These are phyloP conservation scores for Rhinella marina DNA, from an alignment of 2,797 vertebrate species.

Conservation along the genomic window DNA sequence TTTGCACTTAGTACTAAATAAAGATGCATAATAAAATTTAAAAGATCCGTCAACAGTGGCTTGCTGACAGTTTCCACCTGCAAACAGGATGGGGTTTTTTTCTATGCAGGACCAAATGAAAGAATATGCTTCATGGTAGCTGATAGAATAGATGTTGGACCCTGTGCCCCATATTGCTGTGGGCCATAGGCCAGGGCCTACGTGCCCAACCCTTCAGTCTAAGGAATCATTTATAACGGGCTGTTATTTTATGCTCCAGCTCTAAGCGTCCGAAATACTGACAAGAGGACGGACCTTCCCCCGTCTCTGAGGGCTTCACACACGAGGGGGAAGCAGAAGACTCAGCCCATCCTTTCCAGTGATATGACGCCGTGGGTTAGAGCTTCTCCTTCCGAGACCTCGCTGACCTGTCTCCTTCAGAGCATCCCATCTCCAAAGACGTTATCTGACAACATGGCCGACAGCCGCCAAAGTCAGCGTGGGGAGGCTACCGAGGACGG, in stretches of 20 bases:
- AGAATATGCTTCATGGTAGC: too few species aligned
- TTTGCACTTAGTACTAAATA: too few species aligned
- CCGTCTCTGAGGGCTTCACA: conserved; percentile 23
- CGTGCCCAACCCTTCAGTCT: background rate
- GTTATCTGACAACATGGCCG: background rate
- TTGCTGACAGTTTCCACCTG: too few species aligned
- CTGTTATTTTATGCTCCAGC: background rate
- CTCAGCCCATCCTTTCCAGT: background rate
- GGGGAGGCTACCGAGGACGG: background rate
- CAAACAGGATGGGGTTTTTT: too few species aligned
- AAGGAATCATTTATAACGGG: background rate
- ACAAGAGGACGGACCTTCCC: conserved; percentile 39
- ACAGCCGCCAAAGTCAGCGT: conserved; percentile 4
- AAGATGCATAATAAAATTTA: too few species aligned
- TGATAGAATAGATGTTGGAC: too few species aligned
- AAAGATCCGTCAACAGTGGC: too few species aligned
- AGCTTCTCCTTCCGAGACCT: conserved; percentile 71
- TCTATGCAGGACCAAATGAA: too few species aligned
- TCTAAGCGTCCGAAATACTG: conserved; percentile 1
- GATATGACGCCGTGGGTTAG: conserved; percentile 73
- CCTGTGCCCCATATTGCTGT: background rate
- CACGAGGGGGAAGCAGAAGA: conserved; percentile 17
- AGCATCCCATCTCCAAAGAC: background rate
- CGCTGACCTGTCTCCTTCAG: conserved; percentile 68
- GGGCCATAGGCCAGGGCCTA: background rate